These are phyloP conservation scores for Zele albiditarsus DNA, from an alignment of 2,888 invertebrate species.

Conservation along the genomic window DNA sequence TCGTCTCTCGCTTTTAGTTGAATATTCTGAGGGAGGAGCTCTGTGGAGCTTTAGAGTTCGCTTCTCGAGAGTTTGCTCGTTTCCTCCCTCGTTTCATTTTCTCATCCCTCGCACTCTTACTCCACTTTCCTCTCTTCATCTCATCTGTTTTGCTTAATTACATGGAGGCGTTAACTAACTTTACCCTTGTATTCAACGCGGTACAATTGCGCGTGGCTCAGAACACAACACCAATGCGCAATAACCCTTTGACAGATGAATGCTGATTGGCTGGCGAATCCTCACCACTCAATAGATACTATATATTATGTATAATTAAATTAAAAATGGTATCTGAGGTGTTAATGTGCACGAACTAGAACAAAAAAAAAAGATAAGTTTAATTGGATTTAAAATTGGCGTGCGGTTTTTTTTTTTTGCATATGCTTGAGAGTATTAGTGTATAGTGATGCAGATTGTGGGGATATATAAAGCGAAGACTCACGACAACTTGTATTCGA, in stretches of 20 bases:
- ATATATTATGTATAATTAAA: no score
- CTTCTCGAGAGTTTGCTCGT: constrained; percentile 27
- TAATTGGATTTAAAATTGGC: no score
- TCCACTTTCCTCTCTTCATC: constrained; percentile 47
- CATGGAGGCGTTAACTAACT: constrained; percentile 70
- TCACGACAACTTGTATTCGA: constrained; percentile 10
- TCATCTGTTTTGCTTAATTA: constrained; percentile 69
- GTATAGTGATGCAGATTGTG: background rate
- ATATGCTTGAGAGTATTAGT: no score
- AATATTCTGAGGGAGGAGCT: constrained; percentile 52
- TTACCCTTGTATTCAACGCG: constrained; percentile 47
- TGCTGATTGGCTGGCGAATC: constrained; percentile 61
- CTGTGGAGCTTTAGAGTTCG: constrained; percentile 38
- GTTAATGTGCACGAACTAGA: no score
- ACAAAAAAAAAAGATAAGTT: no score
- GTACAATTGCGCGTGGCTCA: background rate
- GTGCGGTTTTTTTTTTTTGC: no score
- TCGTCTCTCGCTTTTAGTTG: background rate
- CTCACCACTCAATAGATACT: background rate
- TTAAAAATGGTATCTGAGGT: no score
- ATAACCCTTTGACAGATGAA: constrained; percentile 62
- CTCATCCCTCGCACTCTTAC: constrained; percentile 42
- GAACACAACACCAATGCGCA: background rate
- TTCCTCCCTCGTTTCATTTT: constrained; percentile 39
- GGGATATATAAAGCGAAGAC: background rate